Base-by-base conservation (phyloP, 2,113 vertebrate species). In the Glareola pratincola region DNA sequence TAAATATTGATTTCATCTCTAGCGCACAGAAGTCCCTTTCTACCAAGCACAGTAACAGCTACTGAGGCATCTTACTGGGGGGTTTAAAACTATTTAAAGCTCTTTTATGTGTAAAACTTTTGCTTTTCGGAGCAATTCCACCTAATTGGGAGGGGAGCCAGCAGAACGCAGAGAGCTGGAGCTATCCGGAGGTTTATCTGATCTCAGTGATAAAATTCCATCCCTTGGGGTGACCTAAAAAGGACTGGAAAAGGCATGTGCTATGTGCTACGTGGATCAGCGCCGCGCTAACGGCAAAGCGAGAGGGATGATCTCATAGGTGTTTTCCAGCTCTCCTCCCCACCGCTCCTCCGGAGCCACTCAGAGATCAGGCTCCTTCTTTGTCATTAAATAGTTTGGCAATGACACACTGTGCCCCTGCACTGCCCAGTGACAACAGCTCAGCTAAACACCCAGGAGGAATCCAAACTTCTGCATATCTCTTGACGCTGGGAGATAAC, bases 171-270 rank as follows among this genome's bases (percentile, higher is more conserved):
- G 80, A 62, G 53, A 60, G 51, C 72, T 73, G 73, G 27, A 79
- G 73, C 43, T 93, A 81, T 91, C 96, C 76, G 72, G 77, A 84
- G 56, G 68, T 77, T 92, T 94, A 95, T 95, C 93, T 94, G 94
- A 96, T 96, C 91, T 85, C 24, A 6, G 72, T 87, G 94, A 97
- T 97, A 96, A 97, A 97, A 96, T 91, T 91, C 91, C 82, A 90
- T 94, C 91, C 91, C 91, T 34, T 34, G 24, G 54, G 72, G 69
- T 94, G 85, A 90, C 96, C 94, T 97, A 93, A 97, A 96, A 96
- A 95, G 91, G 95, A 93, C 92, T 95, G 92, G 96, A 96, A 97
- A 96, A 96, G 94, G 81, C 85, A 94, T 90, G 89, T 64, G 75
- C 63, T 60, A 6, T 30, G 80, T 3, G 85, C 86, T 74, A 45